Conservation (phyloP, 2,113 vertebrate genomes). For the Heliornis fulica region DNA sequence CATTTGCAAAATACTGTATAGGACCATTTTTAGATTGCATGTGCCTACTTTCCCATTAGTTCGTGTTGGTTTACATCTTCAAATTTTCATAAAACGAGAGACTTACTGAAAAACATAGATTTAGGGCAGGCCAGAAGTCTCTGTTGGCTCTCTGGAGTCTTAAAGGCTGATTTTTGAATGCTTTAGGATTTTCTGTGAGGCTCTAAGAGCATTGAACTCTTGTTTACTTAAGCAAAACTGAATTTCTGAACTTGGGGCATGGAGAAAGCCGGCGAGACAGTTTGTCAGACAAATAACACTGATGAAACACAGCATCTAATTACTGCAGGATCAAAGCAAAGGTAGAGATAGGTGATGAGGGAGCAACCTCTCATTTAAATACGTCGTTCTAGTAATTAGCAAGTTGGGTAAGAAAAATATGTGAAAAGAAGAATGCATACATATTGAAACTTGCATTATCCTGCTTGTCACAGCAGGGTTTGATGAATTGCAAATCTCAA, state of each 20-base stretch:
- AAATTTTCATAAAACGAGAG: not conserved
- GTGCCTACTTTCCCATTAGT: not conserved
- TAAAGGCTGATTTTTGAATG: not conserved
- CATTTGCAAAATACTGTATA: not conserved
- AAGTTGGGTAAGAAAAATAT: not conserved
- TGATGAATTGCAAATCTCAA: not conserved
- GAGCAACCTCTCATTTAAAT: not conserved
- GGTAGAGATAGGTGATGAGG: not conserved
- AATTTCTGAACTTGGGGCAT: not conserved
- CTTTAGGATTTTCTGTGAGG: not conserved
- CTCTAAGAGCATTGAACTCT: not conserved
- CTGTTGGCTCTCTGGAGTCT: not conserved
- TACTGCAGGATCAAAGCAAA: constrained; percentile 26
- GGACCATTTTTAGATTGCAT: not conserved
- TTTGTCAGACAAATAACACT: constrained; percentile 6
- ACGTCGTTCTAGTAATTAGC: not conserved
- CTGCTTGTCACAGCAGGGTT: not conserved
- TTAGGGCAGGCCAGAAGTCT: not conserved
- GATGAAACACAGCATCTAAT: constrained; percentile 38
- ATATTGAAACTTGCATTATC: not conserved
- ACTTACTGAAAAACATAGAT: not conserved
- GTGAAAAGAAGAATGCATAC: not conserved
- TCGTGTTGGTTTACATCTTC: not conserved
- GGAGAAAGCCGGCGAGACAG: not conserved
- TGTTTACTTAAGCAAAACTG: not conserved